Conservation (phyloP, 2,113 vertebrate species). For the Megaptera novaeangliae region DNA sequence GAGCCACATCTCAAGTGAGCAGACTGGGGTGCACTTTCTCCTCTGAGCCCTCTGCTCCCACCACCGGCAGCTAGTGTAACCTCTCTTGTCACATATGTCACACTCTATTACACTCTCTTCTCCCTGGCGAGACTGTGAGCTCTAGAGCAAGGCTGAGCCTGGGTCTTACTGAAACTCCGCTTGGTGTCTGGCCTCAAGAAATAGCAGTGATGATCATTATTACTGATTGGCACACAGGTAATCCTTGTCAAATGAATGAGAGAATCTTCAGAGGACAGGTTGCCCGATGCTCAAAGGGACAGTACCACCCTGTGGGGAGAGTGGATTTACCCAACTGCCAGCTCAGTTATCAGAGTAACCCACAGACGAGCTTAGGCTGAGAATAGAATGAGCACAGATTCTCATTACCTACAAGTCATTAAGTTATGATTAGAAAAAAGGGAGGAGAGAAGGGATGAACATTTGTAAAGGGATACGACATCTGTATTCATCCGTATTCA, state of each 20-base stretch:
- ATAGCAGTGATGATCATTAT: not conserved
- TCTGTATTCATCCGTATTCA: slow-evolving; percentile 5
- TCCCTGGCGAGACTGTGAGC: not conserved
- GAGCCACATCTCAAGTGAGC: not conserved
- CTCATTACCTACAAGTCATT: slow-evolving; percentile 34
- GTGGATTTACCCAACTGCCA: not conserved
- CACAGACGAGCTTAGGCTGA: not conserved
- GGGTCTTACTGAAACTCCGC: not conserved
- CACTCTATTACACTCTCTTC: not conserved
- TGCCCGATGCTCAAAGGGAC: not conserved
- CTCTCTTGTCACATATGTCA: not conserved
- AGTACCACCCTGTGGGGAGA: not conserved
- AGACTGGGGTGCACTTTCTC: not conserved
- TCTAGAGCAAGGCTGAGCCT: not conserved
- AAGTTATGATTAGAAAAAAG: slow-evolving; percentile 20
- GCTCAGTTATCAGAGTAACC: not conserved
- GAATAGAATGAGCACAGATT: not conserved
- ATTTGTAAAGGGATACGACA: slow-evolving; percentile 10
- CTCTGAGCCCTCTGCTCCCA: not conserved
- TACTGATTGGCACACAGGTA: not conserved
- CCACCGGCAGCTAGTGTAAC: not conserved
- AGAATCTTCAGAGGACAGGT: not conserved
- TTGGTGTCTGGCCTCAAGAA: not conserved
- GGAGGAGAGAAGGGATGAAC: not conserved
- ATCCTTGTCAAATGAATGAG: not conserved